Percentiles rank a stretch among this genome's conserved stretches.
Evolutionary conservation across 2,797 vertebrate genomes (phyloP).

Genomic region (Oreochromis grahami): DNA sequence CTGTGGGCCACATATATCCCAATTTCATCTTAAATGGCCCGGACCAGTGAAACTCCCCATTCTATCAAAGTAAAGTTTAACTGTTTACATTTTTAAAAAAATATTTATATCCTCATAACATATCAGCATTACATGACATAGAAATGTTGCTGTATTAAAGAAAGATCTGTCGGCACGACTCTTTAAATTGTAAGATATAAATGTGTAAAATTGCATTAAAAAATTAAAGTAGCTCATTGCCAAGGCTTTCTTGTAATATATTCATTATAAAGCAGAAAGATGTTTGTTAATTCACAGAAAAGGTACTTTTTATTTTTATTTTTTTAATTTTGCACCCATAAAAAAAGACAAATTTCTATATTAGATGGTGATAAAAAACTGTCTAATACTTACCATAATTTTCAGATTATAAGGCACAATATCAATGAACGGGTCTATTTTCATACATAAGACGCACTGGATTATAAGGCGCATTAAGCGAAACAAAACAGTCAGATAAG

Average conservation of each 20-base stretch:
- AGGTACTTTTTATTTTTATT: neutral
- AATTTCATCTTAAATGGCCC: neutral
- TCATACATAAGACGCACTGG: neutral
- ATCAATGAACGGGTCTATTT: neutral
- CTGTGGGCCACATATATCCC: neutral
- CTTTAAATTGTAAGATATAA: neutral
- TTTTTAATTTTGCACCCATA: neutral
- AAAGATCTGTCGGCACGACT: fast-evolving
- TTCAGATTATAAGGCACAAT: neutral
- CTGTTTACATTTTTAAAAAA: fast-evolving
- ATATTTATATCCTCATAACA: neutral
- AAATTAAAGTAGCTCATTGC: neutral
- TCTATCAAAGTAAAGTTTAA: neutral
- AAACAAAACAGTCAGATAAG: neutral
- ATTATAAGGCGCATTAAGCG: neutral
- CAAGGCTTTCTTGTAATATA: neutral
- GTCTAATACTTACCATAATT: neutral
- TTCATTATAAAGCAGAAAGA: neutral
- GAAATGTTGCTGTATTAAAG: neutral
- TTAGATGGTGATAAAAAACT: neutral
- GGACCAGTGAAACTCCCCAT: neutral
- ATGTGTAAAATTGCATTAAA: neutral
- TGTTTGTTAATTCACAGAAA: neutral
- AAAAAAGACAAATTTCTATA: neutral
- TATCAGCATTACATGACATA: neutral